Base-by-base conservation (phyloP, 35 echinoderm and acorn worm species). In the Ptychodera flava region DNA sequence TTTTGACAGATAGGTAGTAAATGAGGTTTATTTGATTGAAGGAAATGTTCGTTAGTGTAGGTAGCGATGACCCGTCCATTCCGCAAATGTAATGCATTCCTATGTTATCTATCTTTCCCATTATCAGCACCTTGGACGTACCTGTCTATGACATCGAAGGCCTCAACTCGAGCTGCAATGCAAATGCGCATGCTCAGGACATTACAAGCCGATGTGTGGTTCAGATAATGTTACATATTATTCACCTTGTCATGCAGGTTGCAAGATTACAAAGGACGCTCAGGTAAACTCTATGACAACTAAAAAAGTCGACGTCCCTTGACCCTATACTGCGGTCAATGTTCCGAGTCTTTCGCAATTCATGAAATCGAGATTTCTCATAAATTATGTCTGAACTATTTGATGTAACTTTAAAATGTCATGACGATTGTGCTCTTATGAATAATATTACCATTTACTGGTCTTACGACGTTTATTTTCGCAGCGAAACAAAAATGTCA, bases 201-300 rank as follows among this genome's bases (percentile, higher is more conserved):
- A 85, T 16, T 90, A 37, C 53, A 83, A 90, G 32, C 89, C 89
- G 0, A 36, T 90, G 12, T 85, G 82, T 85, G 89, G 77, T 36
- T 33, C 33, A 31, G 77, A 90, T 78, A 30, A 36, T 0, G 14
- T 80, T 0, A 90, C 77, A 16, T 90, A 90, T 35, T 85, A 85
- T 29, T 85, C 89, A 45, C 83, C 89, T 2, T 90, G 89, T 31
- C 77, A 85, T 30, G 89, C 89, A 38, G 89, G 89, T 0, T 90
- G 89, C 45, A 64, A 64, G 22, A 64, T 12, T 64, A 22, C 22
- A 12, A 6, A 64, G 22, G 45, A 64, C 22, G 6, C 45, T 12
- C 6, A 64, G 45, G 45, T 64, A 64, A 64, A 12, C 45, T 64
- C 22, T 6, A 6, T 12, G 45, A 64, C 45, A 64, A n/a, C n/a